Evolutionary conservation across 2,888 invertebrate genomes (phyloP).

Genomic region (Ochlodes sylvanus): DNA sequence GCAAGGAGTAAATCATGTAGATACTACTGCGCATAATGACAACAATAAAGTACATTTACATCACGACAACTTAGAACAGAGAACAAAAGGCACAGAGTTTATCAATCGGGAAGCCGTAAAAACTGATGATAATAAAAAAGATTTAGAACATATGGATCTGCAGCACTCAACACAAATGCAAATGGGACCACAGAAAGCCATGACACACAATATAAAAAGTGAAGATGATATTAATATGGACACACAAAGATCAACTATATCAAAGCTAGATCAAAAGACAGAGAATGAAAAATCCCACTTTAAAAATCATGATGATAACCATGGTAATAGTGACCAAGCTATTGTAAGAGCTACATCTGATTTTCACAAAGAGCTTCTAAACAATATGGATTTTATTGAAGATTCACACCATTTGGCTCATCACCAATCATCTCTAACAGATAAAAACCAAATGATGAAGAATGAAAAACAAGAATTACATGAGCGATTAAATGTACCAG

Average conservation of each 20-base stretch:
- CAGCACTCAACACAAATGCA: background rate
- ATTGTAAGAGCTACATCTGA: slow-evolving; percentile 21
- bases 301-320: slow-evolving; percentile 12
- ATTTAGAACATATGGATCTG: background rate
- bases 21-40: background rate
- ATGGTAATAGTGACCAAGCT: background rate
- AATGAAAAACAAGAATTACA: slow-evolving; percentile 24
- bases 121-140: background rate
- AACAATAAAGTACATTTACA: background rate
- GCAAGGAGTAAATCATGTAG: background rate
- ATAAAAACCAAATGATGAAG: slow-evolving; percentile 17
- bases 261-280: slow-evolving; percentile 4
- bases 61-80: slow-evolving; percentile 6
- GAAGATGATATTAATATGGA: slow-evolving; percentile 12
- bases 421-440: slow-evolving; percentile 13
- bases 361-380: slow-evolving; percentile 31
- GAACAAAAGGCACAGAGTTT: background rate
- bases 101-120: background rate
- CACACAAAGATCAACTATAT: background rate
- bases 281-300: slow-evolving; percentile 7
- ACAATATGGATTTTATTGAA: slow-evolving; percentile 33
- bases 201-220: background rate
- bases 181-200: background rate
- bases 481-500: slow-evolving; percentile 14
- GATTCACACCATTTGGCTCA: slow-evolving; percentile 17